Conservation (phyloP, 2,888 invertebrate species). For the Plutella xylostella region DNA sequence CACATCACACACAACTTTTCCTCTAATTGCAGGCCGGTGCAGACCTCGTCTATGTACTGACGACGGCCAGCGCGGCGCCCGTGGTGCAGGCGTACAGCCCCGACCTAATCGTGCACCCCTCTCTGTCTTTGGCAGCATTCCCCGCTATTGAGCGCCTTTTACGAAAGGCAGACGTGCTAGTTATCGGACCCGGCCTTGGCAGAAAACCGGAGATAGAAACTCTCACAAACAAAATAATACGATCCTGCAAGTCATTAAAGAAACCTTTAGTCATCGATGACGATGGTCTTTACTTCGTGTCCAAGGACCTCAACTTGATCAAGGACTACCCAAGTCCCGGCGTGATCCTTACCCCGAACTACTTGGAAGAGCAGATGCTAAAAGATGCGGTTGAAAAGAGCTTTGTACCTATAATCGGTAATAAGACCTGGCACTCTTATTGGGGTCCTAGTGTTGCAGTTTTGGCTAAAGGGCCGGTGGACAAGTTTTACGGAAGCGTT, state of each 20-base stretch:
- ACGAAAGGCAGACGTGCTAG: conserved; percentile 83
- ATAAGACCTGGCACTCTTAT: conserved; percentile 56
- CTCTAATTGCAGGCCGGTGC: conserved; percentile 82
- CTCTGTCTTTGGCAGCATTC: conserved; percentile 75
- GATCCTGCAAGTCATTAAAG: conserved; percentile 66
- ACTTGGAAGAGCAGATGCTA: conserved; percentile 85
- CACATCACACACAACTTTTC: too few relatives aligned
- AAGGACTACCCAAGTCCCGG: conserved; percentile 75
- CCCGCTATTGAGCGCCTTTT: conserved; percentile 80
- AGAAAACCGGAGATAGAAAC: conserved; percentile 73
- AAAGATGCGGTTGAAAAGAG: conserved; percentile 63
- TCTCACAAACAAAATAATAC: conserved; percentile 73
- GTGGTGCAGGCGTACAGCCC: conserved; percentile 96
- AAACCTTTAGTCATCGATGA: conserved; percentile 91
- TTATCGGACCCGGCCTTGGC: conserved; percentile 94
- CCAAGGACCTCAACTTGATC: conserved; percentile 74
- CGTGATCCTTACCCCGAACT: conserved; percentile 87
- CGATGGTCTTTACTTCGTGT: conserved; percentile 84
- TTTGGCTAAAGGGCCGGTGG: conserved; percentile 46
- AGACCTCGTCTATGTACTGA: conserved; percentile 93
- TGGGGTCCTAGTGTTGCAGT: conserved; percentile 64
- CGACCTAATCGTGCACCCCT: conserved; percentile 95
- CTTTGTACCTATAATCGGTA: too few relatives aligned
- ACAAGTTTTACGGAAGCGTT: conserved; percentile 42
- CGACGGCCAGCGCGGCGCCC: conserved; percentile 82